Evolutionary conservation across 2,113 vertebrate species (phyloP).

Genomic region (Sarotherodon lohbergeri): DNA sequence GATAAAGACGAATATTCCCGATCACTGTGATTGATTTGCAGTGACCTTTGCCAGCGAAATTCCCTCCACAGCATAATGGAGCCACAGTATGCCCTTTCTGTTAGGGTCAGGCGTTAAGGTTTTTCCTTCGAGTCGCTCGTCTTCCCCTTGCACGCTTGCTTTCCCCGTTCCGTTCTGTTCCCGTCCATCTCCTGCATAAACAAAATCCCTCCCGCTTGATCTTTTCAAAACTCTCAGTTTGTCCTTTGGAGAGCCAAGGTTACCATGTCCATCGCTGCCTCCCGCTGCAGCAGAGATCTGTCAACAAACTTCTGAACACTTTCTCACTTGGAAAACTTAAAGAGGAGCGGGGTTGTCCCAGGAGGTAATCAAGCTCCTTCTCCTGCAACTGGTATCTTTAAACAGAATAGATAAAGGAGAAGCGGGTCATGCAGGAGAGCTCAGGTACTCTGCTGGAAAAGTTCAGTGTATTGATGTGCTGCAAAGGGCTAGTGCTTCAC

Average conservation of each 20-base stretch:
- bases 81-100: background rate
- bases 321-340: slow-evolving; percentile 59
- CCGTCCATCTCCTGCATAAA: slow-evolving; percentile 31
- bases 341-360: slow-evolving; percentile 49
- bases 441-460: slow-evolving; percentile 58
- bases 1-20: background rate
- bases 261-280: slow-evolving; percentile 53
- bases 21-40: background rate
- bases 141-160: background rate
- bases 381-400: slow-evolving; percentile 53
- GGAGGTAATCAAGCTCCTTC: slow-evolving; percentile 64
- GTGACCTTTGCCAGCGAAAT: background rate
- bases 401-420: slow-evolving; percentile 66
- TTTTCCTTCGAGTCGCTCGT: background rate
- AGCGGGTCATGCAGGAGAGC: slow-evolving; percentile 51
- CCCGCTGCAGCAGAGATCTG: slow-evolving; percentile 52
- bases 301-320: slow-evolving; percentile 68
- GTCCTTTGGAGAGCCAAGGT: slow-evolving; percentile 66
- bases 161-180: background rate
- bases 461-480: slow-evolving; percentile 65
- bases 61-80: background rate
- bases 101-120: background rate
- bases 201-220: slow-evolving; percentile 47
- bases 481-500: slow-evolving; percentile 49
- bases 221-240: slow-evolving; percentile 55